A percentile compares a stretch with the other conserved stretches of the same genome.
Evolutionary conservation across 2,888 invertebrate genomes (phyloP).

Genomic region (Exephanes ischioxanthus): DNA sequence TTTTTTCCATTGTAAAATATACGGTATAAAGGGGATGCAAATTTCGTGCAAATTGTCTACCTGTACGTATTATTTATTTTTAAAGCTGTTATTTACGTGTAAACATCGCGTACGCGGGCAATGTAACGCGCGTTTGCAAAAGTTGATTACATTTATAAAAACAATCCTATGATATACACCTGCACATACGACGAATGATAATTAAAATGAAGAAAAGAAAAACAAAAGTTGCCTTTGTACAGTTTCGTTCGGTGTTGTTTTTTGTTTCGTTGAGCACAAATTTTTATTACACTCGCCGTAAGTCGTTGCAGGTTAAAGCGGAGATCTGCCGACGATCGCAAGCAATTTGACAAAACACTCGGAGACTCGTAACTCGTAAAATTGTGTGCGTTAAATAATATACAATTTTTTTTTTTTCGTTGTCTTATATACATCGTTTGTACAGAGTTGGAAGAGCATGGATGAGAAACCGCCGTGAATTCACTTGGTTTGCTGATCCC

Average conservation of each 20-base stretch:
- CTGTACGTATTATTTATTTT: constrained; percentile 60
- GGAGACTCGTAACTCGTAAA: not conserved
- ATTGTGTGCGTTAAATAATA: constrained; percentile 26
- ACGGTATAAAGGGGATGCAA: constrained; percentile 37
- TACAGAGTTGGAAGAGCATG: constrained; percentile 53
- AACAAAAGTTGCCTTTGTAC: not conserved
- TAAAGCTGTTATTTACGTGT: constrained; percentile 56
- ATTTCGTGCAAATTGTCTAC: constrained; percentile 28
- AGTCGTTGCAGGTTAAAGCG: not conserved
- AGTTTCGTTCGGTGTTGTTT: not conserved
- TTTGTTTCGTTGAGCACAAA: not conserved
- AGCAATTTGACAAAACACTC: no score
- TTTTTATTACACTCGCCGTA: not conserved
- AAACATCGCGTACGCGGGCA: constrained; percentile 11
- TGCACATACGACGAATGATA: not conserved
- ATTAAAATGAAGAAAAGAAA: constrained; percentile 23
- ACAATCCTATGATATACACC: constrained; percentile 40
- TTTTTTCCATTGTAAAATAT: constrained; percentile 8
- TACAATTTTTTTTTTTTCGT: constrained; percentile 1
- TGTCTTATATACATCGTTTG: constrained; percentile 63
- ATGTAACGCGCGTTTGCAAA: constrained; percentile 31
- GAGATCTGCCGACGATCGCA: not conserved
- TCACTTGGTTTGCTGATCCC: constrained; percentile 86
- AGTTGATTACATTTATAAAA: constrained; percentile 60
- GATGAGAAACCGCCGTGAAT: constrained; percentile 32